Base-by-base conservation (phyloP, 2,113 vertebrate genomes). In the Varanus komodoensis region DNA sequence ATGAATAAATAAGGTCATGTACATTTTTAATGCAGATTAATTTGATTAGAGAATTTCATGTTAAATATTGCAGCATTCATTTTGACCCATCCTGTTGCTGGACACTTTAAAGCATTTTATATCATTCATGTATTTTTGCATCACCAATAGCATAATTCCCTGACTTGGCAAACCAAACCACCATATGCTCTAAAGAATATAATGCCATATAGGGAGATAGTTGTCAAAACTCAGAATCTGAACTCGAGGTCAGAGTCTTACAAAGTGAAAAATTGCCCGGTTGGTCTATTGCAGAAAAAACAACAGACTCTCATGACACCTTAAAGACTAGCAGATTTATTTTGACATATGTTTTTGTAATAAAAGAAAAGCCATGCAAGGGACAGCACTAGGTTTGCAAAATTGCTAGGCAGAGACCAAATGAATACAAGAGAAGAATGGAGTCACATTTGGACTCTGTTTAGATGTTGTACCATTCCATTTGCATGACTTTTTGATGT, bases 1-100 rank as follows among this genome's bases (percentile, higher is more conserved):
- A 88, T 6, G n/a, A 57, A 17, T 7, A 77, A 67, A 23, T 14
- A 19, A 54, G 68, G 27, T 78, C 73, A 11, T 78, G 74, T 68
- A 21, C 38, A 86, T 91, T 5, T 89, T 93, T 93, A 38, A 50
- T 27, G 83, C 11, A 29, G 84, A 86, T 86, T 87, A 89, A 48
- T 87, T 84, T n/a, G 61, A 5, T 48, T 11, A 83, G 25, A 54
- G n/a, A 2, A 57, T 83, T 67, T 67, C 17, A 25, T 78, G 78
- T 61, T 21, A 50, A 67, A n/a, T 71, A 78, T 32, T 52, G 57
- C 25, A 17, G n/a, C 29, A 6, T 52, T 29, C 23, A 23, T 48
- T 67, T 64, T 21, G 54, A 21, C 74, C n/a, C 32, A 54, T 6
- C 17, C 27, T 25, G 32, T 38, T 57, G 84, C 17, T 32, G 25